Percentiles rank a stretch among this genome's conserved stretches.
These are phyloP conservation scores for Nycticebus coucang DNA, from an alignment of 2,113 vertebrate species.

Conservation along the genomic window DNA sequence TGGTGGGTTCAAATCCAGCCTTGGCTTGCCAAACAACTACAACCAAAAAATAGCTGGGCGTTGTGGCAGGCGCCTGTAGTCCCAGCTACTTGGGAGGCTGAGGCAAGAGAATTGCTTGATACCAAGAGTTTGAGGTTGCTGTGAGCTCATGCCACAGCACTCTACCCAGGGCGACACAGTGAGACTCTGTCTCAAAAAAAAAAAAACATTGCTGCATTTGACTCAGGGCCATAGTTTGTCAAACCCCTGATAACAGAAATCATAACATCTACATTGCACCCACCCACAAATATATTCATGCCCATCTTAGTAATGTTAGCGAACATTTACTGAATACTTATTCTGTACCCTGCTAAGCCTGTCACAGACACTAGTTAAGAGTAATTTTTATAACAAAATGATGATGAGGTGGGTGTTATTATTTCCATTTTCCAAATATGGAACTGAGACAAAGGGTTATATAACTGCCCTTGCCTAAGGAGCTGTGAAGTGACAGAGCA, in stretches of 20 bases:
- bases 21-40: too few relatives aligned
- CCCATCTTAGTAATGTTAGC: not conserved
- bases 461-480: not conserved
- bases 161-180: too few relatives aligned
- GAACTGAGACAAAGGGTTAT: not conserved
- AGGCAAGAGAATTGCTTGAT: too few relatives aligned
- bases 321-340: not conserved
- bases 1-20: too few relatives aligned
- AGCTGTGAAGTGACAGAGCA: not conserved
- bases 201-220: not conserved
- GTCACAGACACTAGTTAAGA: not conserved
- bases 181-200: too few relatives aligned
- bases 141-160: too few relatives aligned
- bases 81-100: too few relatives aligned
- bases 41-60: too few relatives aligned
- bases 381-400: constrained; percentile 1
- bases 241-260: not conserved
- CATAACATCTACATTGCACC: not conserved
- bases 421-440: constrained; percentile 28
- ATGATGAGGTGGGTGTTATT: not conserved
- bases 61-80: too few relatives aligned
- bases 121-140: too few relatives aligned
- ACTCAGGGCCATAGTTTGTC: not conserved
- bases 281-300: not conserved
- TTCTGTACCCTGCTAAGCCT: not conserved